phyloP scores from a whole-genome alignment of 2,888 invertebrate genomes.

The Hirtodrosophila cameraria region DNA sequence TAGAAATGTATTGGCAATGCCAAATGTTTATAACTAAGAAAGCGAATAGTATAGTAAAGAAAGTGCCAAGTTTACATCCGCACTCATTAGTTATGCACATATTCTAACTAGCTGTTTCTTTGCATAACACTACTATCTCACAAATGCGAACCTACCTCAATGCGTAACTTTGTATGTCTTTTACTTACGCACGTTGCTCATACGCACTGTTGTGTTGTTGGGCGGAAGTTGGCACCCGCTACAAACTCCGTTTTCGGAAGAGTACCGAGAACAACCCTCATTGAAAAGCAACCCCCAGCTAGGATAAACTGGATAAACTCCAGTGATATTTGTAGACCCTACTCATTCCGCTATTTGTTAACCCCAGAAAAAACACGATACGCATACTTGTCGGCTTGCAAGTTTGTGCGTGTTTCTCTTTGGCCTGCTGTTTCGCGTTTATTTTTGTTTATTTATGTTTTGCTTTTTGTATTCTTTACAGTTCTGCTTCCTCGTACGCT shows the following conservation, averaged over 20 bases:
- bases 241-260: conserved; percentile 22
- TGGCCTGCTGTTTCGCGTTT: conserved; percentile 67
- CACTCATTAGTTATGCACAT: too few relatives aligned
- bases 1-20: not conserved
- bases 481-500: conserved; percentile 63
- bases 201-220: conserved; percentile 42
- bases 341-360: conserved; percentile 58
- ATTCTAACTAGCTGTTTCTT: too few relatives aligned
- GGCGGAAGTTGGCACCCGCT: conserved; percentile 29
- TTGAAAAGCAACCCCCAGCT: conserved; percentile 34
- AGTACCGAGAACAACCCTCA: conserved; percentile 5
- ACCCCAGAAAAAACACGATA: conserved; percentile 23
- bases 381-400: conserved; percentile 19
- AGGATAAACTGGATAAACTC: conserved; percentile 25
- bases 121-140: not conserved
- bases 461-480: conserved; percentile 73
- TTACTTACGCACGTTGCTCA: conserved; percentile 55
- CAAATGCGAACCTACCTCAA: conserved; percentile 67
- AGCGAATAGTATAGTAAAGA: not conserved
- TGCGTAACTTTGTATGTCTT: conserved; percentile 42
- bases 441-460: conserved; percentile 81
- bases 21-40: conserved; percentile 4
- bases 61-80: too few relatives aligned
- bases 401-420: conserved; percentile 42
- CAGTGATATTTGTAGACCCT: conserved; percentile 35